A percentile compares a stretch with the other conserved stretches of the same genome.
These are phyloP conservation scores for Xanthia togata DNA, from an alignment of 2,888 invertebrate species.

Conservation along the genomic window DNA sequence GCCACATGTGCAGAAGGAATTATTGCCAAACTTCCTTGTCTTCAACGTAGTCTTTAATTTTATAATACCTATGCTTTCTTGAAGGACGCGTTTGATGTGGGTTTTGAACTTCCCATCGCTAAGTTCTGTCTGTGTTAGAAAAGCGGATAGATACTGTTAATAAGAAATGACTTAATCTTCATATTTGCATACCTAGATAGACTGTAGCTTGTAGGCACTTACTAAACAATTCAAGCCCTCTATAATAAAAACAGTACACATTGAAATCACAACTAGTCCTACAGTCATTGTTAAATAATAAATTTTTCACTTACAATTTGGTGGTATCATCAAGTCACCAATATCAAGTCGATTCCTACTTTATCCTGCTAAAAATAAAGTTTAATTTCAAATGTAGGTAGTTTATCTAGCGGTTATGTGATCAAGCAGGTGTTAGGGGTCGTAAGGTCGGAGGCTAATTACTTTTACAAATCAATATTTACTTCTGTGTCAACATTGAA, in stretches of 20 bases:
- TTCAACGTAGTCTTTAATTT: no score
- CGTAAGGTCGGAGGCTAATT: conserved; percentile 54
- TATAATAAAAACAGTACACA: conserved; percentile 17
- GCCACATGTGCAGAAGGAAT: no score
- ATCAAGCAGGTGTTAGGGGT: conserved; percentile 43
- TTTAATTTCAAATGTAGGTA: conserved; percentile 6
- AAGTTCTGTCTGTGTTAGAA: no score
- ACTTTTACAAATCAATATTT: conserved; percentile 60
- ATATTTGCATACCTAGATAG: no score
- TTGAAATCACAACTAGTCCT: conserved; percentile 15
- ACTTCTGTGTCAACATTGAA: conserved; percentile 21
- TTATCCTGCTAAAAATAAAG: not conserved
- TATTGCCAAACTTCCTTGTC: no score
- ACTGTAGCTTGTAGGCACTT: not conserved
- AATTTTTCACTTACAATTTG: conserved; percentile 15
- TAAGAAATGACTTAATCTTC: no score
- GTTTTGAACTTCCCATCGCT: no score
- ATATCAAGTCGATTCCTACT: not conserved
- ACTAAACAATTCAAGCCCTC: conserved; percentile 13
- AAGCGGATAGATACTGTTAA: no score
- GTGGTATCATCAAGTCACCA: conserved; percentile 31
- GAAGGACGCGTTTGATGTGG: no score
- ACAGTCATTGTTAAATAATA: conserved; percentile 40
- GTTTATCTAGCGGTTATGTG: conserved; percentile 46
- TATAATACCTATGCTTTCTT: no score